Conservation (phyloP, 2,113 vertebrate genomes). For the human region GRCh38 chr12:98366501-98367000, state of each 20-base stretch:
- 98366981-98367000: not conserved
- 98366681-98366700: too few species aligned
- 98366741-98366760: not conserved
- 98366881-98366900: not conserved
- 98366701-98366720: not conserved
- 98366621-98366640: too few species aligned
- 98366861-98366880: not conserved
- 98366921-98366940: not conserved
- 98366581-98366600: too few species aligned
- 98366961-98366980: not conserved
- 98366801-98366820: not conserved
- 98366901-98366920: not conserved
- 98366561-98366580: too few species aligned
- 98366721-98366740: not conserved
- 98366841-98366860: not conserved
- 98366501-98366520: too few species aligned
- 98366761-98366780: not conserved
- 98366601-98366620: too few species aligned
- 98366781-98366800: conserved; percentile 9
- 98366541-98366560: too few species aligned
- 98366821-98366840: not conserved
- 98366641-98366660: too few species aligned
- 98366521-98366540: too few species aligned
- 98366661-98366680: too few species aligned
- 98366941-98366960: not conserved